Conservation (phyloP, 53 echinoderm and acorn worm species). For the Stichopus horrens region DNA sequence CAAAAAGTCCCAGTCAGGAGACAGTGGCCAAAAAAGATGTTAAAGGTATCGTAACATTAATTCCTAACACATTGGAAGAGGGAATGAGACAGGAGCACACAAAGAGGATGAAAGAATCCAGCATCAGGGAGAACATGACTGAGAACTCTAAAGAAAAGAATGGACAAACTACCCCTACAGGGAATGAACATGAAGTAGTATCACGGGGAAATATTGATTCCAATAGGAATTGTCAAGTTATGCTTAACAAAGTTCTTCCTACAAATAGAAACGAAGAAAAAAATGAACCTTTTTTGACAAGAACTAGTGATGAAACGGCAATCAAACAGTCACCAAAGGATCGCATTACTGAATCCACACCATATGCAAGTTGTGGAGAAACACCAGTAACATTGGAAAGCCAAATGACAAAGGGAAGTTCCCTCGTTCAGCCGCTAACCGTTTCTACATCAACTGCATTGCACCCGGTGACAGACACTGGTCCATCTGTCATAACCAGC, state of each 20-base stretch:
- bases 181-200: not conserved
- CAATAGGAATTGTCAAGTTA: not conserved
- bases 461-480: not conserved
- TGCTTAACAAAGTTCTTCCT: not conserved
- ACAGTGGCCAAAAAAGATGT: slow-evolving; percentile 8
- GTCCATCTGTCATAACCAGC: not conserved
- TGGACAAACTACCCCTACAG: not conserved
- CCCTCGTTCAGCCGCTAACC: not conserved
- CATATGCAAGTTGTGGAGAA: not conserved
- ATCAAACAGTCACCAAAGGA: too few relatives aligned
- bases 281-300: not conserved
- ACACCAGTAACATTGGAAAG: not conserved
- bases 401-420: not conserved
- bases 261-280: not conserved
- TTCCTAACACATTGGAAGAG: not conserved
- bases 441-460: not conserved
- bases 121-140: not conserved
- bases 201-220: not conserved
- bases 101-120: not conserved
- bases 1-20: not conserved
- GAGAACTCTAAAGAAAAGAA: not conserved
- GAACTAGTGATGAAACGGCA: not conserved
- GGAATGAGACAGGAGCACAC: not conserved
- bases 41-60: slow-evolving; percentile 8
- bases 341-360: not conserved